Base-by-base conservation (phyloP, 2,797 vertebrate genomes). In the Prionace glauca region DNA sequence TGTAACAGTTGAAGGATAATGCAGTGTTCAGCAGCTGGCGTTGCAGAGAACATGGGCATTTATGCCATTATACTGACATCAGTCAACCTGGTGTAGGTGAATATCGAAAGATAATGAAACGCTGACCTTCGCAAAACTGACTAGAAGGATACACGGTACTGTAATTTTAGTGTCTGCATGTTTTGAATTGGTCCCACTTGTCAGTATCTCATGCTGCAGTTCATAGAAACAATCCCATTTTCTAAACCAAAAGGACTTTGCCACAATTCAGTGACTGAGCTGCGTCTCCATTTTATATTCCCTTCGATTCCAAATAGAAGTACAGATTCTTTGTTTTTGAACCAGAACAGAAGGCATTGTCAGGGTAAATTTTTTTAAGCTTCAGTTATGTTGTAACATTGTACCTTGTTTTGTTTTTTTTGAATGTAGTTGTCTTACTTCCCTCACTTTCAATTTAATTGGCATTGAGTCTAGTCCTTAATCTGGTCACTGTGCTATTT, bases 111-210 rank as follows among this genome's bases (percentile, higher is more conserved):
- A 92, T 67, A 92, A 92, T 69, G 90, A 69, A 92, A 69, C 62
- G 62, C 20, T 92, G 90, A 92, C 90, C 88, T 91, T 92, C 65
- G 24, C 29, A 92, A 67, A 92, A 67, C n/a, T 92, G n/a, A 24
- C n/a, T 67, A 11, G 90, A 92, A 69, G 18, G 16, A 67, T 92
- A 67, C 60, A n/a, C 9, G 7, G 8, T 41, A 10, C 90, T 36
- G 90, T 36, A 92, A 41, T 94, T 41, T 56, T 26, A 56, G 41
- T 56, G 26, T 50, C 26, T 72, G 41, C 11, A 50, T 16, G 36
- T 69, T 92, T 72, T 95, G 71, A n/a, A 60, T 50, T 77, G 29
- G 93, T 45, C 93, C 41, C 71, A 95, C 93, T 95, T 95, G 71
- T 77, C 93, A 56, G 14, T 72, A 5, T 77, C 71, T 29, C 69